A percentile compares a stretch with the other conserved stretches of the same genome.
These are phyloP conservation scores for Drosophila simulans DNA, from an alignment of 1,140 invertebrate species.

Conservation along the genomic window DNA sequence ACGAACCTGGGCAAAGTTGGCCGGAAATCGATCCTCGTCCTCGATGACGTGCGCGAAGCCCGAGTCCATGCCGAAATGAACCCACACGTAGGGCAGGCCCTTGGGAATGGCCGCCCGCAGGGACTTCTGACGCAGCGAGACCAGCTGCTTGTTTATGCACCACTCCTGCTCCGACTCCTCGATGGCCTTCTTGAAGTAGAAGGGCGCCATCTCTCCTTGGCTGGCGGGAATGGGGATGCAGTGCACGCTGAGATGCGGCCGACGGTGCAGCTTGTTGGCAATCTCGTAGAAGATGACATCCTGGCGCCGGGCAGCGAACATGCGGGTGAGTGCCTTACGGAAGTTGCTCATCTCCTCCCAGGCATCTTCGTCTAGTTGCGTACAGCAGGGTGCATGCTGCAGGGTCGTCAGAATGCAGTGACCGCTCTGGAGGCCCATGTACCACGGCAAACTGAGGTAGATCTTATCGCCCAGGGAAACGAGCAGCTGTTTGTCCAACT, in stretches of 20 bases:
- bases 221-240: slow-evolving; percentile 93
- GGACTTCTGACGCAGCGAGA: slow-evolving; percentile 91
- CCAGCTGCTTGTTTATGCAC: slow-evolving; percentile 97
- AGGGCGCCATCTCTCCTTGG: slow-evolving; percentile 90
- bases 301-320: slow-evolving; percentile 90
- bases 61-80: slow-evolving; percentile 95
- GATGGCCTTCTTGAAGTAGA: slow-evolving; percentile 99
- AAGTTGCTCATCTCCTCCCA: slow-evolving; percentile 94
- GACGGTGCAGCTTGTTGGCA: slow-evolving; percentile 89
- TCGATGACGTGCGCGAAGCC: slow-evolving; percentile 99
- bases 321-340: slow-evolving; percentile 90
- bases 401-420: slow-evolving; percentile 96
- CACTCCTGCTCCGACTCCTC: slow-evolving; percentile 97
- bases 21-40: slow-evolving; percentile 94
- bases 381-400: slow-evolving; percentile 91
- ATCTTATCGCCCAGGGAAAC: slow-evolving; percentile 92
- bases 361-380: slow-evolving; percentile 95
- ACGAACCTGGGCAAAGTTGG: slow-evolving; percentile 94
- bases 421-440: slow-evolving; percentile 91
- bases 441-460: slow-evolving; percentile 92
- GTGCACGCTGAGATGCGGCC: slow-evolving; percentile 94
- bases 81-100: slow-evolving; percentile 96
- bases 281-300: slow-evolving; percentile 97
- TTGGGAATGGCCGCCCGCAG: slow-evolving; percentile 94
- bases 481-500: slow-evolving; percentile 94